Evolutionary conservation across 2,113 vertebrate species (phyloP), one percentile per base, ranked within the genome.

Genomic region (Chamaetylas fuelleborni): DNA sequence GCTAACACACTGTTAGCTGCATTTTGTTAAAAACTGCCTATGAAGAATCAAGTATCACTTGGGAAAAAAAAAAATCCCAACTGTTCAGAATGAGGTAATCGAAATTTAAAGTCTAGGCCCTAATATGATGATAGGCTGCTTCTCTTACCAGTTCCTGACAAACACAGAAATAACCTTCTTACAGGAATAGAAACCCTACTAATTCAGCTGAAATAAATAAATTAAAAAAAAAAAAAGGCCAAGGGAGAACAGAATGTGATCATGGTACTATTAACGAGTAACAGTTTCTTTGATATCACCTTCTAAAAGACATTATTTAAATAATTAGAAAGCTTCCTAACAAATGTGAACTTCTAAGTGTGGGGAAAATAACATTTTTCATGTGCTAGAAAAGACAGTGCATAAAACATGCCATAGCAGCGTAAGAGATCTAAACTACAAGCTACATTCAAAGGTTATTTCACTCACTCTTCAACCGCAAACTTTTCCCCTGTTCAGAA

Each of bases 351-450:
- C 19, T 90, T 48, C 29, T 72, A 76, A 91, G 17, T 34, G 24
- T 20, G 24, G 28, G 86, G 40, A 51, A 94, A 96, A 60, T 48
- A 60, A 4, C 19, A 25, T 33, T 81, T 76, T 84, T 94, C 34
- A 70, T 31, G 91, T 31, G 64, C 40, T 91, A 69, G 60, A 23
- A 80, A 79, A 95, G 48, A 56, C 62, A 92, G 61, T 14, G 48
- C 87, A n/a, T 89, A 95, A 70, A 97, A 97, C 96, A 95, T 96
- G 93, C 89, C 61, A 85, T 33, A 92, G 88, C 89, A 94, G 53
- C 57, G 36, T 16, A 81, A 94, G 47, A 93, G 67, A 86, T 86
- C 40, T 48, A 42, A 92, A 48, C 78, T 72, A 81, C 34, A n/a
- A 96, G 65, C 70, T 80, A 84, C 50, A 43, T 85, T 92, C n/a